Evolutionary conservation across 2,888 invertebrate genomes (phyloP), one percentile per base, ranked within the genome.

Genomic region (Tholera decimalis): DNA sequence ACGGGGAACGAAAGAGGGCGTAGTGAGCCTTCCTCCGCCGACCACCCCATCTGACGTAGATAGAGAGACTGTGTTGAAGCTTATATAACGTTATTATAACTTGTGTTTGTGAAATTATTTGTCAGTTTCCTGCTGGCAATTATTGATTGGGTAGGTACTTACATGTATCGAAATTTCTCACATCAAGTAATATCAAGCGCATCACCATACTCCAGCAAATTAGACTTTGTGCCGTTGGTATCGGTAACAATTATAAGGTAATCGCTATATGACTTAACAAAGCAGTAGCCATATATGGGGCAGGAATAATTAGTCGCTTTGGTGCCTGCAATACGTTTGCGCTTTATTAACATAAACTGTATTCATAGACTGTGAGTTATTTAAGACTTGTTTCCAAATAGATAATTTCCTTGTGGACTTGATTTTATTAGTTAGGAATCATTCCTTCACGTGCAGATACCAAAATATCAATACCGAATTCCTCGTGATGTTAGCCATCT

Each of bases 381-480:
- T n/a, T 58, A 3, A 41, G 18, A 30, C 30, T 26, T 15, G 44
- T 61, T 18, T 35, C 7, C 4, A 35, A 44, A 35, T 61, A 20
- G 9, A 18, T 13, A 11, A 26, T 6, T 43, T 60, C 15, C 7
- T 59, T 24, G 3, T 7, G 24, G 44, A 44, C 44, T 8, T 24
- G 24, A 24, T 44, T 24, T 24, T 43, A 24, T 8, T 44, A 26
- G 8, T 24, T 2, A 26, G 8, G 44, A 44, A 44, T 24, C 22
- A 5, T 11, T 43, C 13, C 13, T 43, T 20, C 22, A 22, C 22
- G 3, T 18, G 20, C 41, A 20, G 9, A 20, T 18, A 41, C 20
- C 41, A 41, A 20, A 20, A 41, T 18, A 43, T 43, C n/a, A 46
- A 3, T 8, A 8, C 3, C 4, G 13, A 9, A 43, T 0, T 20